phyloP scores from a whole-genome alignment of 2,113 vertebrate genomes.

The Bufo gargarizans region DNA sequence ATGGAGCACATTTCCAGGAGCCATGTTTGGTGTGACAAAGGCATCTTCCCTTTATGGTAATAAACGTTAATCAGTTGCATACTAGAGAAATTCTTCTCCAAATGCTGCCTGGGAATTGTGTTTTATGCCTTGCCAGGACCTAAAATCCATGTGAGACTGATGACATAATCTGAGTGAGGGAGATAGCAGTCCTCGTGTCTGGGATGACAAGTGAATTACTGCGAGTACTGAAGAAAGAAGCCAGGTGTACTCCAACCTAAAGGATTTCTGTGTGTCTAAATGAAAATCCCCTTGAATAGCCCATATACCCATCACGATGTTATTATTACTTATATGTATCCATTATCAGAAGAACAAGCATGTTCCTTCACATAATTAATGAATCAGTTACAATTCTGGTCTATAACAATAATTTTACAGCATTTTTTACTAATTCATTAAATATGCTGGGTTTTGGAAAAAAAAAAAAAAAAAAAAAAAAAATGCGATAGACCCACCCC shows the following conservation, averaged over 20 bases:
- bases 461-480: no score
- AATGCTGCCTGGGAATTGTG: background rate
- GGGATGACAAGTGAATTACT: background rate
- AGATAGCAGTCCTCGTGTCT: background rate
- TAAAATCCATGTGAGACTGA: constrained; percentile 9
- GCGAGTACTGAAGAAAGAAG: background rate
- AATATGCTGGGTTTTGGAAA: no score
- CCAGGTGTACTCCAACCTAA: background rate
- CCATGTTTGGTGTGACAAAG: background rate
- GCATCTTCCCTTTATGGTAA: background rate
- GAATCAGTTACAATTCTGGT: no score
- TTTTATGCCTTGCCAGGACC: background rate
- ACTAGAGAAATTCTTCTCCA: constrained; percentile 2
- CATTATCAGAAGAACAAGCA: no score
- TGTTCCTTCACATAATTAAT: no score
- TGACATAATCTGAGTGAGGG: constrained; percentile 7
- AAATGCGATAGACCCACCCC: no score
- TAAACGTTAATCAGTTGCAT: constrained; percentile 22
- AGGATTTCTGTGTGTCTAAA: background rate
- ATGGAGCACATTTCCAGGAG: background rate
- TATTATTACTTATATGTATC: no score
- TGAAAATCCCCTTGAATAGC: background rate
- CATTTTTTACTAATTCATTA: no score
- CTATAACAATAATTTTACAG: no score
- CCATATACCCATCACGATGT: background rate